phyloP scores from a whole-genome alignment of 2,797 vertebrate genomes.

The Odontamblyopus lacepedii region DNA sequence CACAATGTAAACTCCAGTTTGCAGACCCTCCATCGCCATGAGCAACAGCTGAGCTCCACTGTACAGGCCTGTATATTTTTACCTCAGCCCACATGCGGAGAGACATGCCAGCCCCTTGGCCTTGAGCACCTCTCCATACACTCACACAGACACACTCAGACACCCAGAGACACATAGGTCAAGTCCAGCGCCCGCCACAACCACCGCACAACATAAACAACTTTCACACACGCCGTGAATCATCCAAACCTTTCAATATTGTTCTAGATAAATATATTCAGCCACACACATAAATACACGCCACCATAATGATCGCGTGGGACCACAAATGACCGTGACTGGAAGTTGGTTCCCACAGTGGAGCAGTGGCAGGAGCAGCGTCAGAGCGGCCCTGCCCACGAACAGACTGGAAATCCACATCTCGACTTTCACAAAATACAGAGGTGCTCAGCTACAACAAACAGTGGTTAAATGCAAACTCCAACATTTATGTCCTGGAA shows the following conservation, averaged over 20 bases:
- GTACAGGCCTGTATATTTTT: constrained; percentile 71
- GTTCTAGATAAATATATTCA: constrained; percentile 75
- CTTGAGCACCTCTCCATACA: constrained; percentile 61
- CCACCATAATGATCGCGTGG: constrained; percentile 66
- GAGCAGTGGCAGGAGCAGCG: constrained; percentile 31
- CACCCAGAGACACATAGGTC: constrained; percentile 68
- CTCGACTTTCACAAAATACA: constrained; percentile 45
- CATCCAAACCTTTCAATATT: constrained; percentile 72
- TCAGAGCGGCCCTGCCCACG: constrained; percentile 55
- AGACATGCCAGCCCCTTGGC: constrained; percentile 71
- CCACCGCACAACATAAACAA: constrained; percentile 76
- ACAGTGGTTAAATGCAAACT: constrained; percentile 41
- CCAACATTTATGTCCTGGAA: constrained; percentile 50
- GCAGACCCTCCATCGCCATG: constrained; percentile 36
- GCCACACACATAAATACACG: constrained; percentile 69
- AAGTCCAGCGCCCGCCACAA: constrained; percentile 58
- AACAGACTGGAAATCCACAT: constrained; percentile 53
- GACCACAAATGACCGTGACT: constrained; percentile 69
- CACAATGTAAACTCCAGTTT: constrained; percentile 7
- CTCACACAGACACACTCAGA: constrained; percentile 48
- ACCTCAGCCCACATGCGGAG: constrained; percentile 71
- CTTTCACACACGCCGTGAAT: constrained; percentile 75
- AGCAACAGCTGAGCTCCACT: constrained; percentile 63
- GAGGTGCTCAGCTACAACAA: constrained; percentile 48
- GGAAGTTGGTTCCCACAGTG: constrained; percentile 74